Conservation (phyloP, 2,888 invertebrate genomes). For the Agrochola lychnidis region DNA sequence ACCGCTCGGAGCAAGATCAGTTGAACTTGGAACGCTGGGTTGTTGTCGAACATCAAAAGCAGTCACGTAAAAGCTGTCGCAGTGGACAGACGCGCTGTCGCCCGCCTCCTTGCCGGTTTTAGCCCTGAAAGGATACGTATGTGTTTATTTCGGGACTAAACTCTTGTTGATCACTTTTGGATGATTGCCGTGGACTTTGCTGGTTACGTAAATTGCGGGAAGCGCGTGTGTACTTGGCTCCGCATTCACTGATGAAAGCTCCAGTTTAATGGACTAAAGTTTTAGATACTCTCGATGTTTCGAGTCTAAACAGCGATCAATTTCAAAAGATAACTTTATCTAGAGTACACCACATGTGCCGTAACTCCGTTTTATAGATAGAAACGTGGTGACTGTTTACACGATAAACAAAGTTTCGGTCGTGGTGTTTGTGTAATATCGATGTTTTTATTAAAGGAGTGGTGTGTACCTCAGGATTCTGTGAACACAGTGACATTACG, state of each 20-base stretch:
- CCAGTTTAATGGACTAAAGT: conserved; percentile 58
- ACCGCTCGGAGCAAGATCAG: conserved; percentile 60
- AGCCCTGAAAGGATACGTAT: conserved; percentile 78
- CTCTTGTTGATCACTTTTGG: conserved; percentile 82
- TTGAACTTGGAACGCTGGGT: conserved; percentile 63
- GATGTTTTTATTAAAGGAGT: conserved; percentile 64
- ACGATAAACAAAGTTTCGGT: conserved; percentile 72
- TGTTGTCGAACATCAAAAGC: conserved; percentile 70
- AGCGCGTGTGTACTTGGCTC: conserved; percentile 57
- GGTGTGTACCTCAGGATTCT: conserved; percentile 57
- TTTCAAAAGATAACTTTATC: conserved; percentile 71
- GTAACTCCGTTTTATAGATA: conserved; percentile 74
- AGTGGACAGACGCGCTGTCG: conserved; percentile 75
- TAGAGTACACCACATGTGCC: conserved; percentile 73
- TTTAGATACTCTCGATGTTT: conserved; percentile 50
- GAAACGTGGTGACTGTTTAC: conserved; percentile 74
- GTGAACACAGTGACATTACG: conserved; percentile 64
- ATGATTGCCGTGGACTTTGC: conserved; percentile 73
- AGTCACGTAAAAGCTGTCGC: conserved; percentile 79
- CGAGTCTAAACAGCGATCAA: conserved; percentile 65
- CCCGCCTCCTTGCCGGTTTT: conserved; percentile 69
- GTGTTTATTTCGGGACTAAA: conserved; percentile 82
- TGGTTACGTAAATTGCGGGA: conserved; percentile 80
- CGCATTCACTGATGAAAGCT: conserved; percentile 48
- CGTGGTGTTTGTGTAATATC: conserved; percentile 70